Evolutionary conservation across 2,113 vertebrate genomes (phyloP).

Genomic region (Chroicocephalus ridibundus): DNA sequence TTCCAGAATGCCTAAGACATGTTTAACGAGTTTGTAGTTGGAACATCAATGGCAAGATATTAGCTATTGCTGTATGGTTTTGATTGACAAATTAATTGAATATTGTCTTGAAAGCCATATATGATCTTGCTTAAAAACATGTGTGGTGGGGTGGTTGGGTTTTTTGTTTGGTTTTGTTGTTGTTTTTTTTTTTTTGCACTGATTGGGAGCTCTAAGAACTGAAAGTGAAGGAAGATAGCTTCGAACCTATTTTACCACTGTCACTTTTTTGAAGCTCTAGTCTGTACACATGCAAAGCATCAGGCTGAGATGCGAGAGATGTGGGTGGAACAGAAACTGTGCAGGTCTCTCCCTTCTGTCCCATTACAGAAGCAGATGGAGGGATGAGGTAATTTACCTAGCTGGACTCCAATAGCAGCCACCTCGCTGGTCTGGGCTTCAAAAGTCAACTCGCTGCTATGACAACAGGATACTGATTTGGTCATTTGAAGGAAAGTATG

Average conservation of each 20-base stretch:
- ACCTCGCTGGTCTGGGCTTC: not conserved
- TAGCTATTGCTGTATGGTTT: not conserved
- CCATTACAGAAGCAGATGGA: not conserved
- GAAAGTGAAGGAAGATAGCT: not conserved
- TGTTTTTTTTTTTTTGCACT: rapidly evolving
- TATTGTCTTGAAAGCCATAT: not conserved
- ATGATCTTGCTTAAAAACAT: not conserved
- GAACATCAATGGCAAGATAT: not conserved
- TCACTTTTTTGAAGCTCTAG: not conserved
- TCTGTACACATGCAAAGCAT: not conserved
- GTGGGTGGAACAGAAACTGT: not conserved
- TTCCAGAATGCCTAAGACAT: not conserved
- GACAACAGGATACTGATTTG: not conserved
- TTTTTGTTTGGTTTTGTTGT: too few relatives aligned
- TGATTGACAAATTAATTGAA: not conserved
- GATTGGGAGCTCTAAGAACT: not conserved
- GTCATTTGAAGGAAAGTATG: not conserved
- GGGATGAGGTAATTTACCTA: slow-evolving; percentile 21
- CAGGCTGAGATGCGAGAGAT: not conserved
- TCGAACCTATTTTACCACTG: not conserved
- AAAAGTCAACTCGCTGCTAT: not conserved
- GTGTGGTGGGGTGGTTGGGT: too few relatives aligned
- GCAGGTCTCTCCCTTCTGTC: not conserved
- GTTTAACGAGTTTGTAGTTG: not conserved
- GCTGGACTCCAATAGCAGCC: not conserved